phyloP scores from a whole-genome alignment of 2,888 invertebrate genomes.

The Labia minor region DNA sequence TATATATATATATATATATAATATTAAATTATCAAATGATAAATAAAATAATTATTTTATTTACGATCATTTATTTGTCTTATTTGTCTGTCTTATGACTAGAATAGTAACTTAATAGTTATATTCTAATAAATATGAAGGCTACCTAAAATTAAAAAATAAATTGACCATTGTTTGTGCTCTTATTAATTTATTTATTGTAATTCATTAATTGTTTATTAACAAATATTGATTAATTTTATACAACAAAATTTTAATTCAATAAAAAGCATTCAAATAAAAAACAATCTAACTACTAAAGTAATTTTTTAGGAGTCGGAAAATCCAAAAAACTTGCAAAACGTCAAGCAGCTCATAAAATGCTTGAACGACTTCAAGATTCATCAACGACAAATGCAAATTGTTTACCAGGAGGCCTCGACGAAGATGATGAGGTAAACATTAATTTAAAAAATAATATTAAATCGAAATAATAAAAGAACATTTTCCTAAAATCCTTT shows the following conservation, averaged over 20 bases:
- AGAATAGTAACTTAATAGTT: too few species aligned
- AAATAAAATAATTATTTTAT: too few species aligned
- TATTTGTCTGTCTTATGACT: too few species aligned
- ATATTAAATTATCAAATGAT: too few species aligned
- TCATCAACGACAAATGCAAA: constrained; percentile 50
- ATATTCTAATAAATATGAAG: too few species aligned
- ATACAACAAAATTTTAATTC: neutral
- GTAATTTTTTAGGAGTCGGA: constrained; percentile 65
- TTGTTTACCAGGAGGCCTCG: constrained; percentile 44
- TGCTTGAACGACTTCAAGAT: constrained; percentile 78
- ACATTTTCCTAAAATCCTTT: constrained; percentile 37
- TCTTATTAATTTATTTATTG: neutral
- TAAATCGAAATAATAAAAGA: constrained; percentile 31
- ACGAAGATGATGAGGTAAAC: constrained; percentile 63
- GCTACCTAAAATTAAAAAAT: too few species aligned
- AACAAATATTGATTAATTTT: neutral
- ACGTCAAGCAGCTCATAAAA: constrained; percentile 87
- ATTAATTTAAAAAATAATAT: too few species aligned
- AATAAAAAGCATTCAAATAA: neutral
- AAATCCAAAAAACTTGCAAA: constrained; percentile 96
- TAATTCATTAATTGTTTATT: neutral
- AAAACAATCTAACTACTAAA: too few species aligned
- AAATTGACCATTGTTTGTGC: too few species aligned
- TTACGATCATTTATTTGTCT: too few species aligned
- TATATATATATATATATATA: too few species aligned